Conservation (phyloP, 2,888 invertebrate genomes). For the Coremacera marginata region DNA sequence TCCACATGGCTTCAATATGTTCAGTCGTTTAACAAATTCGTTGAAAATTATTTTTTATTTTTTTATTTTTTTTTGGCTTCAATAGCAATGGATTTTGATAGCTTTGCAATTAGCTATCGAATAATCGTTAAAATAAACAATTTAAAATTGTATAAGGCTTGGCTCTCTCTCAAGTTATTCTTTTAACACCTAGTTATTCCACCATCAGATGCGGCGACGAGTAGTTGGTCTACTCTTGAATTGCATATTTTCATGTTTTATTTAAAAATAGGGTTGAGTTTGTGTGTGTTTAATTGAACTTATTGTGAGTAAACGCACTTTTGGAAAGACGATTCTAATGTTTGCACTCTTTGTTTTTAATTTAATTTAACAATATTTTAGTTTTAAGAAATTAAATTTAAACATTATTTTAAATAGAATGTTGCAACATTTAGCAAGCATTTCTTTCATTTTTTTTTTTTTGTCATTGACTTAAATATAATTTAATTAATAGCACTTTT, state of each 20-base stretch:
- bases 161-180: too few species aligned
- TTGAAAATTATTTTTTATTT: background rate
- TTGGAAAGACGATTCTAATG: background rate
- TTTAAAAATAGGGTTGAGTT: background rate
- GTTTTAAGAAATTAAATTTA: background rate
- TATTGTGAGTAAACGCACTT: background rate
- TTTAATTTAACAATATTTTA: too few species aligned
- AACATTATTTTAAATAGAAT: background rate
- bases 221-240: background rate
- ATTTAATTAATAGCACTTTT: slow-evolving; percentile 14
- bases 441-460: background rate
- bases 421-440: background rate
- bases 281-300: background rate
- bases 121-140: too few species aligned
- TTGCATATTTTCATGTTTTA: background rate
- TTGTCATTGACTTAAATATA: background rate
- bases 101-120: too few species aligned
- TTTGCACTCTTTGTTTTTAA: too few species aligned
- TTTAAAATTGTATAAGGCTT: too few species aligned
- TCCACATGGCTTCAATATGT: background rate
- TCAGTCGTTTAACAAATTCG: background rate
- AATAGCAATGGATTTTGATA: background rate
- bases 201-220: background rate
- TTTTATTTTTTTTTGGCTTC: background rate
- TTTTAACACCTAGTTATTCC: background rate